A percentile compares a stretch with the other conserved stretches of the same genome.
phyloP scores from a whole-genome alignment of 2,888 invertebrate genomes.

The Drosophila tripunctata region DNA sequence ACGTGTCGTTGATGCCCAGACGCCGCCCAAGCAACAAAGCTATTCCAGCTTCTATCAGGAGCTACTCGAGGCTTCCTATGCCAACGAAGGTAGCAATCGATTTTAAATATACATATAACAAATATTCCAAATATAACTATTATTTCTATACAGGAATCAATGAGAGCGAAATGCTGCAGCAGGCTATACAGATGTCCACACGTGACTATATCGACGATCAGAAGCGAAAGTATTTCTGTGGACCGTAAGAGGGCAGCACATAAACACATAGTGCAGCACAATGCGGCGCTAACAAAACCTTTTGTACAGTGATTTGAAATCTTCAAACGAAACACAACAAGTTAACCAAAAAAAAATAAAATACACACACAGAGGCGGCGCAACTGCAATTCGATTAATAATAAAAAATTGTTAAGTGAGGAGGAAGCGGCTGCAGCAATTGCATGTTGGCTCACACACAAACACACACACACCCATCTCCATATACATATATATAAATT shows the following conservation, averaged over 20 bases:
- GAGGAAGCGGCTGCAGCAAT: conserved; percentile 23
- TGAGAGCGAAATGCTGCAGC: conserved; percentile 84
- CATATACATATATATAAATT: conserved; percentile 23
- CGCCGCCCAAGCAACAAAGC: conserved; percentile 61
- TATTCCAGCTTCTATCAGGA: conserved; percentile 83
- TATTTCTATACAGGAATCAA: conserved; percentile 66
- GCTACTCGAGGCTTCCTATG: conserved; percentile 83
- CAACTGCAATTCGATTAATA: conserved; percentile 38
- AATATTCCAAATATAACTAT: no score
- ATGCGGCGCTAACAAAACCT: no score
- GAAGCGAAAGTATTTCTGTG: conserved; percentile 81
- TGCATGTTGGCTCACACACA: conserved; percentile 18
- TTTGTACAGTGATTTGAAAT: conserved; percentile 69
- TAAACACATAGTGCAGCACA: no score
- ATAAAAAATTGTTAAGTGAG: conserved; percentile 61
- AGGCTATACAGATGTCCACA: conserved; percentile 84
- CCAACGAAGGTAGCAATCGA: conserved; percentile 76
- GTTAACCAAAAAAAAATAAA: conserved; percentile 38
- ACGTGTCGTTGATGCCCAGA: conserved; percentile 32
- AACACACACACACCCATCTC: conserved; percentile 7
- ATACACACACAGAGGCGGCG: conserved; percentile 10
- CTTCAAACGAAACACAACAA: conserved; percentile 52
- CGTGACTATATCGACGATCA: conserved; percentile 84
- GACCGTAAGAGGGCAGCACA: conserved; percentile 67
- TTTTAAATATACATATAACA: no score